Evolutionary conservation across 2,797 vertebrate genomes (phyloP), one percentile per base, ranked within the genome.

Genomic region (Synaphobranchus kaupii): DNA sequence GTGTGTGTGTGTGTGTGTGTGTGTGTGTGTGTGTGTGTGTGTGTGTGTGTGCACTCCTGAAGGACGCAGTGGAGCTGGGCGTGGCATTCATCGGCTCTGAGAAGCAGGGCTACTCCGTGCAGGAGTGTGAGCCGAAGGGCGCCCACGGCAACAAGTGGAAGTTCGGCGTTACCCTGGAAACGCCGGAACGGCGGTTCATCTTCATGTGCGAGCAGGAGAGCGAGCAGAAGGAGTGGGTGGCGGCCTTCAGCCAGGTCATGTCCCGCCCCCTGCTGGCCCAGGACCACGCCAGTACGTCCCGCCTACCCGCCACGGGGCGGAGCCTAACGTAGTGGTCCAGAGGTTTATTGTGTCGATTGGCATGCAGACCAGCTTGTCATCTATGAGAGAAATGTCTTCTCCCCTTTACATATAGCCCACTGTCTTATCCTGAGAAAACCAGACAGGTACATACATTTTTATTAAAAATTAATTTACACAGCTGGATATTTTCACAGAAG

Each of bases 51-150:
- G 84, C 44, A 5, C 31, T 28, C 22, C 28, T 85, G 12, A 80
- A 99, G 98, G 97, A 99, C 66, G 97, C 98, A 0, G 96, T 95
- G 90, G 97, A 98, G 90, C 94, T 96, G 86, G 97, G 97, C 15
- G 96, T 94, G 31, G 94, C 98, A 90, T 98, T 97, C 89, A 95
- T 99, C 0, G 98, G 98, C 84, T 95, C 94, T 15, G 94, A 89
- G 31, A 94, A 90, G 81, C 95, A 95, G 50, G 97, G 97, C 0
- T 99, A 98, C 54, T 95, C 95, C 0, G 96, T 96, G 25, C 92
- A 28, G 28, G 95, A 95, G 87, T 95, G 91, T 0, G 81, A 95
- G 58, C 97, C 97, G 0, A 94, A 94, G 85, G 92, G 94, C 0
- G 0, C 96, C 25, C 94, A 93, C 0, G 92, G 96, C 80, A 98